These are phyloP conservation scores for Agrotis segetum DNA, from an alignment of 2,888 invertebrate species.

Conservation along the genomic window DNA sequence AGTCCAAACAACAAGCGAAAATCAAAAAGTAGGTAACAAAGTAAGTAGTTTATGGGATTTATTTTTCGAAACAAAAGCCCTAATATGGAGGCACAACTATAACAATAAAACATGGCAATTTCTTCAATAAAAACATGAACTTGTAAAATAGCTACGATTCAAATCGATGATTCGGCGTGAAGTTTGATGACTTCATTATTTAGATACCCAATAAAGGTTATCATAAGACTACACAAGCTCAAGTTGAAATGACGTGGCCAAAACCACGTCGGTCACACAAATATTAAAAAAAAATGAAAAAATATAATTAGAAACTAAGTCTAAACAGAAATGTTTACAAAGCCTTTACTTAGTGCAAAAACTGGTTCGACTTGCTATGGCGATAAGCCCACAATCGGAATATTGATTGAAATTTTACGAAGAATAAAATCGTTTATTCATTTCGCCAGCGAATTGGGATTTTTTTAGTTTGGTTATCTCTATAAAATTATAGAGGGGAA, in stretches of 20 bases:
- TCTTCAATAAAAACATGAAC: no score
- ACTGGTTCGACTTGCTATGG: not conserved
- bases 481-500: not conserved
- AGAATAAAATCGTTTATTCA: constrained; percentile 3
- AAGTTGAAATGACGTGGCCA: constrained; percentile 12
- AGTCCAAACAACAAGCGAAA: no score
- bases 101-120: no score
- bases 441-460: constrained; percentile 10
- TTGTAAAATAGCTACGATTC: no score
- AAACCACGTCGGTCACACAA: not conserved
- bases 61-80: no score
- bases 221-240: constrained; percentile 10
- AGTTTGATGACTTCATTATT: not conserved
- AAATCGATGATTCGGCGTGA: no score
- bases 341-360: constrained; percentile 4
- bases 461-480: not conserved
- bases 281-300: not conserved
- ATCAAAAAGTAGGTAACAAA: no score
- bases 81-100: no score
- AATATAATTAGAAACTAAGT: constrained; percentile 10
- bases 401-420: constrained; percentile 1
- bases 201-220: constrained; percentile 22
- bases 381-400: constrained; percentile 16
- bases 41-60: no score
- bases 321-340: constrained; percentile 10